Conservation (phyloP, 2,888 invertebrate genomes). For the Cerastoderma edule region DNA sequence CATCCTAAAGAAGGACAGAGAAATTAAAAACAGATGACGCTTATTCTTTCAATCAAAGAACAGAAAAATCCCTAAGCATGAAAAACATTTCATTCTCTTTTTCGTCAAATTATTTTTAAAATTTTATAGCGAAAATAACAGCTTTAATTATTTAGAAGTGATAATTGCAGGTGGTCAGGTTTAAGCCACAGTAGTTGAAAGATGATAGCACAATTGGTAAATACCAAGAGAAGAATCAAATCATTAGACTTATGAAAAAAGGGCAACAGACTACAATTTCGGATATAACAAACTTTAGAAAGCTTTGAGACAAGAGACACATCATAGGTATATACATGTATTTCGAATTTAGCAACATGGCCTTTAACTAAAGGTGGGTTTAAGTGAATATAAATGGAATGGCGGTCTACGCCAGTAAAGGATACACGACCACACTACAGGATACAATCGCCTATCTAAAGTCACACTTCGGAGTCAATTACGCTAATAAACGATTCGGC, state of each 20-base stretch:
- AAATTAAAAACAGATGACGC: no score
- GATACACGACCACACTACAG: slow-evolving; percentile 15
- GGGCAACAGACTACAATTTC: background rate
- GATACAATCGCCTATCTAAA: slow-evolving; percentile 19
- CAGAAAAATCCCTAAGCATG: no score
- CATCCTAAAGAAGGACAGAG: no score
- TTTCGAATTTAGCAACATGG: background rate
- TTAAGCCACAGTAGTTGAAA: no score
- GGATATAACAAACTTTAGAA: background rate
- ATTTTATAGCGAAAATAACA: no score
- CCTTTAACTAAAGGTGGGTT: background rate
- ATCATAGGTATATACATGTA: background rate
- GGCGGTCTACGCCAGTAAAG: background rate
- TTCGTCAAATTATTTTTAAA: no score
- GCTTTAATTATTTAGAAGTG: no score
- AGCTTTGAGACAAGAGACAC: background rate
- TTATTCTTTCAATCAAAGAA: no score
- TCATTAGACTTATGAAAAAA: background rate
- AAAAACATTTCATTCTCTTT: no score
- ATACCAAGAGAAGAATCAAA: no score
- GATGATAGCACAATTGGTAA: no score
- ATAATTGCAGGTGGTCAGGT: no score
- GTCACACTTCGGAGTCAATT: slow-evolving; percentile 28
- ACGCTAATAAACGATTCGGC: slow-evolving; percentile 21
- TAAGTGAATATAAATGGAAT: background rate